Conservation (phyloP, 2,888 invertebrate species). For the Hofmannophila pseudospretella region DNA sequence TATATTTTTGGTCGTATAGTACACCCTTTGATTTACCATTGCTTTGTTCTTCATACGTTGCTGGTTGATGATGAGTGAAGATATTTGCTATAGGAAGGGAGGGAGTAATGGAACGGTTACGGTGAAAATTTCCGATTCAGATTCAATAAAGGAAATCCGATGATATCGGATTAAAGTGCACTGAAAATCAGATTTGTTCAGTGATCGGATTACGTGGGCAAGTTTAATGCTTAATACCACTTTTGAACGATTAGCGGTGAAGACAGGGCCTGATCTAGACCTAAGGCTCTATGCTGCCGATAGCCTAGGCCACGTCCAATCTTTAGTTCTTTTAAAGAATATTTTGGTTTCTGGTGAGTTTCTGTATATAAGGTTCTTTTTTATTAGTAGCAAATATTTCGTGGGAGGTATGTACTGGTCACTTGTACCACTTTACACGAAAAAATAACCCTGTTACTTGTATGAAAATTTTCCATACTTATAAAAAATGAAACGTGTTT, state of each 20-base stretch:
- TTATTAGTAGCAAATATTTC: no score
- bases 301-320: no score
- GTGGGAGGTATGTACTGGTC: no score
- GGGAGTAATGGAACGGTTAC: conserved; percentile 14
- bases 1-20: conserved; percentile 20
- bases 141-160: conserved; percentile 29
- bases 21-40: conserved; percentile 15
- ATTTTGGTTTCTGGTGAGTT: no score
- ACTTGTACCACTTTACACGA: no score
- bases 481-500: no score
- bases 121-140: conserved; percentile 14
- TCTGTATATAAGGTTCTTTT: no score
- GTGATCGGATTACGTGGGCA: conserved; percentile 63
- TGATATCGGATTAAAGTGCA: conserved; percentile 65
- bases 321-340: no score
- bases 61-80: background rate
- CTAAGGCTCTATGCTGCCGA: no score
- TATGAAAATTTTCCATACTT: no score
- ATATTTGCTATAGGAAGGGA: background rate
- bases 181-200: conserved; percentile 69
- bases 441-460: no score
- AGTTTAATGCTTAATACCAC: conserved; percentile 37
- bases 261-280: no score
- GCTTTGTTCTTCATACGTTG: conserved; percentile 25
- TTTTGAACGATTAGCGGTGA: conserved; percentile 50